Conservation (phyloP, 2,888 invertebrate genomes). For the Parnassius orleans region DNA sequence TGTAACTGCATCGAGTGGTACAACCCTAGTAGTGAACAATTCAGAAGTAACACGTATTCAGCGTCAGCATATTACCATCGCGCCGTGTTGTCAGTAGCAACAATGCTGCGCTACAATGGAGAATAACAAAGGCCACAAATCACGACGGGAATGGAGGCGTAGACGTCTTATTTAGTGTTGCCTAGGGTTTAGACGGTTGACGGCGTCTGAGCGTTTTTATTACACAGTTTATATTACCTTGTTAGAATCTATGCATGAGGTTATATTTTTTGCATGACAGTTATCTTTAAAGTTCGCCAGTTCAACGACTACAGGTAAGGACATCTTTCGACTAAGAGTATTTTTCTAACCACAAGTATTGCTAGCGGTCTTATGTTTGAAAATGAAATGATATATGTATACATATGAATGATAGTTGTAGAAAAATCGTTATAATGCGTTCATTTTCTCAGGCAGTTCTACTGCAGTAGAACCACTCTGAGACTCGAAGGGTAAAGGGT, state of each 20-base stretch:
- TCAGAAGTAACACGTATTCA: conserved; percentile 13
- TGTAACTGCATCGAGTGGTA: neutral
- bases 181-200: conserved; percentile 30
- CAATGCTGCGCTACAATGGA: conserved; percentile 40
- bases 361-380: no score
- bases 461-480: no score
- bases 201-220: conserved; percentile 31
- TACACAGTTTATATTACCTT: conserved; percentile 28
- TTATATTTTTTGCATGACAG: neutral
- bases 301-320: no score
- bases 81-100: conserved; percentile 34
- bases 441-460: no score
- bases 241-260: conserved; percentile 6
- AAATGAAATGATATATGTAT: no score
- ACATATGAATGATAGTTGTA: no score
- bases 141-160: conserved; percentile 38
- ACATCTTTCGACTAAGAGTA: no score
- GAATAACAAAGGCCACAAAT: conserved; percentile 53
- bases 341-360: no score
- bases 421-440: no score
- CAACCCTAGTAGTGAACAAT: conserved; percentile 19
- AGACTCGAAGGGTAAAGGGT: no score
- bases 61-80: conserved; percentile 25
- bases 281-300: conserved; percentile 11
- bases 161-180: conserved; percentile 43